Conservation (phyloP, 2,113 vertebrate genomes). For the Sorex fumeus region DNA sequence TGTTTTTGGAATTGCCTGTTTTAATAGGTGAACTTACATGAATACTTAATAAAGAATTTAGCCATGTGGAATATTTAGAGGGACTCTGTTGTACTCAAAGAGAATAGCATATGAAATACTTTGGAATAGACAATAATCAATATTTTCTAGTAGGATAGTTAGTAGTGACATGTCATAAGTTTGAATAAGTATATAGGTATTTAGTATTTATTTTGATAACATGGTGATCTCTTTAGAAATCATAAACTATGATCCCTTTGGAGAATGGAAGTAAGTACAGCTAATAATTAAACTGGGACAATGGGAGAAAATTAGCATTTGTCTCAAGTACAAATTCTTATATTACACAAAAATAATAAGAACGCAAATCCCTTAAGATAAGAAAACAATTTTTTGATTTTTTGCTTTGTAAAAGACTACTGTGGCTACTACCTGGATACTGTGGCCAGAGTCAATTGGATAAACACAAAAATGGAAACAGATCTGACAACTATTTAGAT, state of each 20-base stretch:
- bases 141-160: neutral
- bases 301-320: neutral
- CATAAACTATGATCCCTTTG: no score
- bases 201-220: slow-evolving; percentile 51
- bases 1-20: neutral
- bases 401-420: slow-evolving; percentile 36
- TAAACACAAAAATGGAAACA: slow-evolving; percentile 18
- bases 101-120: neutral
- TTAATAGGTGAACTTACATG: neutral
- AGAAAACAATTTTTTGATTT: neutral
- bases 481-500: neutral
- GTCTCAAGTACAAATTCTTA: slow-evolving; percentile 8
- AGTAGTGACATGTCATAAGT: neutral
- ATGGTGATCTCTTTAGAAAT: neutral
- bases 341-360: slow-evolving; percentile 25
- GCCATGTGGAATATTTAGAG: neutral
- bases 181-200: neutral
- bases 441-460: neutral
- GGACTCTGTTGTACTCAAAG: neutral
- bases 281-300: neutral
- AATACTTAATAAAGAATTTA: neutral
- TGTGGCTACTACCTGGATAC: neutral
- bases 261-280: neutral
- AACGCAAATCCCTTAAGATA: neutral
- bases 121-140: neutral